Conservation (phyloP, 1,140 invertebrate genomes). For the Himalopsyche phryganea region DNA sequence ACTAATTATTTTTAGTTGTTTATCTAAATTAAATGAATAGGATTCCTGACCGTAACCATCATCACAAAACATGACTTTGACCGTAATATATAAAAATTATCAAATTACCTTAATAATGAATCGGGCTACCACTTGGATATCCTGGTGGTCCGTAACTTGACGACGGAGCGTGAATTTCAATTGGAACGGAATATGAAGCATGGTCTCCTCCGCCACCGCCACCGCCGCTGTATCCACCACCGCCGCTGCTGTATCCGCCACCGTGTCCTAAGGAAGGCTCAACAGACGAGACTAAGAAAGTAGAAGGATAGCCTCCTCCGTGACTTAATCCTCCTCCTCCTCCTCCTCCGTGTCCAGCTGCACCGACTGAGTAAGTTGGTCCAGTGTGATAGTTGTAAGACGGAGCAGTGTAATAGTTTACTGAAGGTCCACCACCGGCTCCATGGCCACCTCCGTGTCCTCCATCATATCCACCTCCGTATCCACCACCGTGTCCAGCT, state of each 20-base stretch:
- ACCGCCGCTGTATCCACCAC: not conserved
- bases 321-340: not conserved
- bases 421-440: not conserved
- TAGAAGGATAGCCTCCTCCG: too few species aligned
- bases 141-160: constrained; percentile 1
- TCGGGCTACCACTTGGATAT: too few species aligned
- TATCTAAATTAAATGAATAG: too few species aligned
- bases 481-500: constrained; percentile 13
- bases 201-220: not conserved
- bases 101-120: too few species aligned
- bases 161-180: not conserved
- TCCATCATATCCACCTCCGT: constrained; percentile 6
- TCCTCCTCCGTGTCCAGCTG: not conserved
- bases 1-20: too few species aligned
- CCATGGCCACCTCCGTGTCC: not conserved
- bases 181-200: too few species aligned
- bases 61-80: too few species aligned
- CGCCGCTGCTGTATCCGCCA: not conserved
- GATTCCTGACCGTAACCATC: too few species aligned
- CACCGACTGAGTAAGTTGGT: not conserved
- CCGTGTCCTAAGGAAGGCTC: too few species aligned
- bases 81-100: not conserved
- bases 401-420: constrained; percentile 12
- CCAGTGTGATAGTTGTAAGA: constrained; percentile 22
- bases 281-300: too few species aligned